Evolutionary conservation across 2,888 invertebrate species (phyloP), one percentile per base, ranked within the genome.

Genomic region (Pediacus dermestoides): DNA sequence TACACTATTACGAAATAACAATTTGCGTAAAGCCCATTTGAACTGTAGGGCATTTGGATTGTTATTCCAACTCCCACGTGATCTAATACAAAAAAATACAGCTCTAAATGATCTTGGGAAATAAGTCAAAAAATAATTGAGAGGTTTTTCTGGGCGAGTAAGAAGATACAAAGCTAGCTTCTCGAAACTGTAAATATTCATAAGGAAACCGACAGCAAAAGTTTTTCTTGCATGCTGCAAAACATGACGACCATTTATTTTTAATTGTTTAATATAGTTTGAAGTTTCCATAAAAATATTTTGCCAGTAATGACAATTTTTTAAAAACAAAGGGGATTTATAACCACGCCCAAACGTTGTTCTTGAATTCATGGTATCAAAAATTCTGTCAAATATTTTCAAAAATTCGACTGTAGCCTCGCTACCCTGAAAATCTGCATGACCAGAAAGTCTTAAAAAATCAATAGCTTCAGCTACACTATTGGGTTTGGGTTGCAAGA

Each of bases 11-110:
- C 25, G 23, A 33, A 33, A 38, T 18, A 38, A 16, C 26, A 38
- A 38, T 26, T 33, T 38, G 34, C 52, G 30, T 25, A 54, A 40
- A 10, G 52, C 16, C 33, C 38, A 38, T 33, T 38, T 38, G 33
- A 38, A 38, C 26, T 32, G 38, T 15, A 38, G 38, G 2, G 25
- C 12, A 33, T 33, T 33, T 8, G 33, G 32, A 39, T 53, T 53
- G 18, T 55, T 51, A 41, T 52, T 55, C 49, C 52, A 50, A 1
- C 46, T 46, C 13, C 52, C 53, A 10, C 52, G 23, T 15, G 52
- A 50, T 14, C 52, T 9, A 13, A 55, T 37, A 25, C 51, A 53
- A 11, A 47, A 37, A 53, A 55, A 34, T 34, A 52, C 12, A 53
- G 15, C 33, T 51, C 50, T 11, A 54, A 37, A 30, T 53, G 48